Conservation (phyloP, 2,797 vertebrate species). For the Siniperca undulata region DNA sequence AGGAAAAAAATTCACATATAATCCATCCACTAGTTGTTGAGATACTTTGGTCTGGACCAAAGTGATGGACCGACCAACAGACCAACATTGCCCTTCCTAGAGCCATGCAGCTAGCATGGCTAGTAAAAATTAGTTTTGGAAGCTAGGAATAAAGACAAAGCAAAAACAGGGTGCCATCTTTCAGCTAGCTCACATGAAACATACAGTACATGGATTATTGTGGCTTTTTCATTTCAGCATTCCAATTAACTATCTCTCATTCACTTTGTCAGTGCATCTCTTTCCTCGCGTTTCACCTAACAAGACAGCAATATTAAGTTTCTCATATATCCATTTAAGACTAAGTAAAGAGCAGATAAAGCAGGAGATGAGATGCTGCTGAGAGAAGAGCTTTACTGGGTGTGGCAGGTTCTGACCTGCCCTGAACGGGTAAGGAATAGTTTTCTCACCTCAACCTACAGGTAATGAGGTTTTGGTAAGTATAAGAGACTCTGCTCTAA, state of each 20-base stretch:
- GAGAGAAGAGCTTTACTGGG: constrained; percentile 61
- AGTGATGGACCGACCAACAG: background rate
- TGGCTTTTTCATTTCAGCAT: constrained; percentile 17
- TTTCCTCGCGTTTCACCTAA: constrained; percentile 19
- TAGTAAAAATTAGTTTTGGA: background rate
- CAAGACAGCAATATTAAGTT: constrained; percentile 28
- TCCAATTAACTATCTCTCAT: background rate
- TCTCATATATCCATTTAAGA: constrained; percentile 41
- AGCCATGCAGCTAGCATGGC: background rate
- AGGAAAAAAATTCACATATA: background rate
- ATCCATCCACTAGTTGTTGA: background rate
- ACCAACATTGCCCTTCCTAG: background rate
- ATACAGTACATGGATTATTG: background rate
- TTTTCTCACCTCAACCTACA: constrained; percentile 45
- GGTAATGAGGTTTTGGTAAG: constrained; percentile 10
- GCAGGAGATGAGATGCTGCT: constrained; percentile 56
- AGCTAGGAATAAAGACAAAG: background rate
- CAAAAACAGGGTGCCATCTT: background rate
- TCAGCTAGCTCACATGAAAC: background rate
- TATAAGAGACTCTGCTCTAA: constrained; percentile 13
- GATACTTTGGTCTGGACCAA: background rate
- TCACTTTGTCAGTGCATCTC: background rate
- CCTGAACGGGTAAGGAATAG: constrained; percentile 34
- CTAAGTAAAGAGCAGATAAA: constrained; percentile 59
- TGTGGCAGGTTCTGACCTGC: constrained; percentile 73